Percentiles rank a stretch among this genome's conserved stretches.
Evolutionary conservation across 2,888 invertebrate species (phyloP).

Genomic region (Hyposoter dolosus): DNA sequence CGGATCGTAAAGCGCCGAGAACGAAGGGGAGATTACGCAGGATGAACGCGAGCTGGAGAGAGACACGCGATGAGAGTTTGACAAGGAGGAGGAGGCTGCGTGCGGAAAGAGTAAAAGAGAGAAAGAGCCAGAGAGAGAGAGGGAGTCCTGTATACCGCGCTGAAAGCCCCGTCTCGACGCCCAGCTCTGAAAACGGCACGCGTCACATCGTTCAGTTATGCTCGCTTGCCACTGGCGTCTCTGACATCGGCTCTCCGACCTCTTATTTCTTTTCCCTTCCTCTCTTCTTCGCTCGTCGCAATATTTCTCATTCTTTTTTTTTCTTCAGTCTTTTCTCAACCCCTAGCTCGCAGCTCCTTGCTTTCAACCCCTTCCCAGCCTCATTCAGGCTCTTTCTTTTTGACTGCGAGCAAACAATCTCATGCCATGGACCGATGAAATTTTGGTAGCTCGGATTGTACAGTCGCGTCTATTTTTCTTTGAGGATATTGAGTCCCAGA

Average conservation of each 20-base stretch:
- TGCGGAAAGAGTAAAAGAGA: constrained; percentile 7
- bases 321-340: constrained; percentile 40
- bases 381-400: constrained; percentile 21
- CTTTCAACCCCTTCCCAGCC: constrained; percentile 50
- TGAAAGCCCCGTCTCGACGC: constrained; percentile 79
- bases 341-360: constrained; percentile 33
- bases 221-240: constrained; percentile 66
- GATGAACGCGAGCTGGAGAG: constrained; percentile 51
- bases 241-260: constrained; percentile 52
- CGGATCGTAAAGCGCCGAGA: constrained; percentile 34
- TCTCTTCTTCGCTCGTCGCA: constrained; percentile 40
- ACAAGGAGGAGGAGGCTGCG: constrained; percentile 18
- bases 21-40: constrained; percentile 39
- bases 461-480: too few species aligned
- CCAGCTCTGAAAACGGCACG: constrained; percentile 82
- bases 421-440: constrained; percentile 44
- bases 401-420: constrained; percentile 21
- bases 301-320: constrained; percentile 47
- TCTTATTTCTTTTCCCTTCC: constrained; percentile 54
- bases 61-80: neutral
- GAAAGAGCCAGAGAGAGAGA: constrained; percentile 23
- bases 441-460: constrained; percentile 30
- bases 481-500: too few species aligned
- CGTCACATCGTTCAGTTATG: constrained; percentile 79
- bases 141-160: constrained; percentile 52